Evolutionary conservation across 37 sponge, comb jelly and placozoan genomes (phyloP).

Genomic region (Diacarnus erythraeanus): DNA sequence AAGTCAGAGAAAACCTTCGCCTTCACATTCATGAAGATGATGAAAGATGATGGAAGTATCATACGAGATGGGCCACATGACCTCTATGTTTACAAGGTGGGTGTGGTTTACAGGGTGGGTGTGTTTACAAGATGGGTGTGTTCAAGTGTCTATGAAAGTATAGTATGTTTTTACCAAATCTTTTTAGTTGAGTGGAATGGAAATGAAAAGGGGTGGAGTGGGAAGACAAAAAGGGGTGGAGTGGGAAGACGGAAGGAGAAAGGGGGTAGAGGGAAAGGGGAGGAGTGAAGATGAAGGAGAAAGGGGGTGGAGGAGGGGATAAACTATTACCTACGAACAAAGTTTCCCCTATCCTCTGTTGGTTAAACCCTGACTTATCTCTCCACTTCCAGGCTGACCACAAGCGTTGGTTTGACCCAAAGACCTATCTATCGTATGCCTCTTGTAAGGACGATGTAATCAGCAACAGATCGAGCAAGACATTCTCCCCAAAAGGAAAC

Average conservation of each 20-base stretch:
- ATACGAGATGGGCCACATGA: slow-evolving; percentile 69
- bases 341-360: neutral
- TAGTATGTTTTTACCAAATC: too few relatives aligned
- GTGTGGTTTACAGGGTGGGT: neutral
- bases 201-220: too few relatives aligned
- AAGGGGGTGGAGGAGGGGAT: too few relatives aligned
- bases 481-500: neutral
- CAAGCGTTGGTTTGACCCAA: slow-evolving; percentile 50
- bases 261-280: too few relatives aligned
- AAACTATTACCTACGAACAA: too few relatives aligned
- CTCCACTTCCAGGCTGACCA: slow-evolving; percentile 31
- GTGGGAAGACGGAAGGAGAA: too few relatives aligned
- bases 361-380: neutral
- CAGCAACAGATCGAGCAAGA: neutral
- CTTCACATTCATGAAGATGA: slow-evolving; percentile 74
- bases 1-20: slow-evolving; percentile 76
- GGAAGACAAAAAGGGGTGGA: too few relatives aligned
- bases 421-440: slow-evolving; percentile 11
- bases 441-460: slow-evolving; percentile 40
- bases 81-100: slow-evolving; percentile 69
- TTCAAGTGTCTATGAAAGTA: too few relatives aligned
- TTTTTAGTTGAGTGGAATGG: too few relatives aligned
- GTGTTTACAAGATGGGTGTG: too few relatives aligned
- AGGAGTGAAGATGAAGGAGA: too few relatives aligned
- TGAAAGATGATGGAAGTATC: slow-evolving; percentile 70